Conservation (phyloP, 2,888 invertebrate genomes). For the Copidosoma aretas region DNA sequence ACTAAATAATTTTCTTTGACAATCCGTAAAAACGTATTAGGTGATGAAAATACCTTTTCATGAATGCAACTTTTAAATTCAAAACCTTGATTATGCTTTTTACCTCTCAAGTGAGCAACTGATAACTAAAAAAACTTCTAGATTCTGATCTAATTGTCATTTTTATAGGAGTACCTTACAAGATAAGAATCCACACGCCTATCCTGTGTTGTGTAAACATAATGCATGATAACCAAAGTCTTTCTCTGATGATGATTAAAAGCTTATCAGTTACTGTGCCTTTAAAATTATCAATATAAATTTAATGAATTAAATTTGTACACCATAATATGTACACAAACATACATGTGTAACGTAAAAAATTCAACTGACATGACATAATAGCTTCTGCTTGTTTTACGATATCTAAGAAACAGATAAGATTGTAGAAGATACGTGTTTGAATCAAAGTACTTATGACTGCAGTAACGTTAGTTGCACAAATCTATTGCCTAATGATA, state of each 20-base stretch:
- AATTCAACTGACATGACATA: slow-evolving; percentile 16
- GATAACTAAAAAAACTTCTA: not conserved
- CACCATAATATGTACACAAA: no score
- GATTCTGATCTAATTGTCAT: no score
- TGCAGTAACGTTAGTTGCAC: slow-evolving; percentile 18
- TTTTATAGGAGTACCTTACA: not conserved
- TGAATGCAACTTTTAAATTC: not conserved
- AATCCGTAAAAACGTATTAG: not conserved
- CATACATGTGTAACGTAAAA: not conserved
- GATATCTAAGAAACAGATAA: slow-evolving; percentile 33
- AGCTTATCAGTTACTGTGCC: not conserved
- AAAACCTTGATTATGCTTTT: not conserved
- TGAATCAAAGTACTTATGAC: slow-evolving; percentile 8
- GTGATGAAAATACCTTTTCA: no score
- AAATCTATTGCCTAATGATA: slow-evolving; percentile 6
- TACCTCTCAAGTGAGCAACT: slow-evolving; percentile 23
- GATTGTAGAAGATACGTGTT: slow-evolving; percentile 29
- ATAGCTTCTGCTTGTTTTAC: slow-evolving; percentile 31
- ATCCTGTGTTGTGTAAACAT: slow-evolving; percentile 25
- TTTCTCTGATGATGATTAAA: not conserved
- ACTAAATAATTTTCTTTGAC: not conserved
- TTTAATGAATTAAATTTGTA: no score
- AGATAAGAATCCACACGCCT: slow-evolving; percentile 34
- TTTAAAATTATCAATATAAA: no score
- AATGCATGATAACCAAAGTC: slow-evolving; percentile 10